Evolutionary conservation across 2,888 invertebrate species (phyloP).

Genomic region (Drosophila glabriapex): DNA sequence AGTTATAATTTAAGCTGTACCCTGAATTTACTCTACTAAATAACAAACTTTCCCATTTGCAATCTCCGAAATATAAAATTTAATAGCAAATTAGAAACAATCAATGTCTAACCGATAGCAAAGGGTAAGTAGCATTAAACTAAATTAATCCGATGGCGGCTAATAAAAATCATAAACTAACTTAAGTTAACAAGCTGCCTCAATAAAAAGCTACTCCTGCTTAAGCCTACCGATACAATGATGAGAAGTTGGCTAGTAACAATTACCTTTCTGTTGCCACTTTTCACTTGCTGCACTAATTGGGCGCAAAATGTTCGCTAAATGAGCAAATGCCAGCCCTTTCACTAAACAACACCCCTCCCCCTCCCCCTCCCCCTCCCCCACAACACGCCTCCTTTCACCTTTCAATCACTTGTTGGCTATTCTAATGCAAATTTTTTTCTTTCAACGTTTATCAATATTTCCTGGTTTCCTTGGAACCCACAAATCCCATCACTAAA

Average conservation of each 20-base stretch:
- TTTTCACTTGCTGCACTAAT: conserved; percentile 57
- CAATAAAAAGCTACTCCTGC: neutral
- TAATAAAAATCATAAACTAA: conserved; percentile 15
- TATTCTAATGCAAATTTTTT: conserved; percentile 79
- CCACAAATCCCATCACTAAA: conserved; percentile 81
- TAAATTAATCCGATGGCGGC: neutral
- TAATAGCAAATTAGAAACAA: neutral
- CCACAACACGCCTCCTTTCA: conserved; percentile 26
- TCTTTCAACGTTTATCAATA: conserved; percentile 77
- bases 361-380: conserved; percentile 7
- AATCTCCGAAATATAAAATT: neutral
- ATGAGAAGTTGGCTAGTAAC: conserved; percentile 43
- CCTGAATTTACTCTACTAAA: neutral
- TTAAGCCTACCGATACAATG: conserved; percentile 1
- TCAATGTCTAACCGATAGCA: neutral
- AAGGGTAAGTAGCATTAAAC: neutral
- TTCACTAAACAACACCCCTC: conserved; percentile 48
- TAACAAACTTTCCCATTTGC: neutral
- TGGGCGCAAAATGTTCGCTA: conserved; percentile 54
- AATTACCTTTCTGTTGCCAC: conserved; percentile 54
- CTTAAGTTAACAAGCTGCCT: conserved; percentile 6
- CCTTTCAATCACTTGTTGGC: conserved; percentile 37
- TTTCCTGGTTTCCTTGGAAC: conserved; percentile 67
- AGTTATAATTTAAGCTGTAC: neutral
- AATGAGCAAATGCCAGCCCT: conserved; percentile 68